These are phyloP conservation scores for Metopia argyrocephala DNA, from an alignment of 2,888 invertebrate species.

Conservation along the genomic window DNA sequence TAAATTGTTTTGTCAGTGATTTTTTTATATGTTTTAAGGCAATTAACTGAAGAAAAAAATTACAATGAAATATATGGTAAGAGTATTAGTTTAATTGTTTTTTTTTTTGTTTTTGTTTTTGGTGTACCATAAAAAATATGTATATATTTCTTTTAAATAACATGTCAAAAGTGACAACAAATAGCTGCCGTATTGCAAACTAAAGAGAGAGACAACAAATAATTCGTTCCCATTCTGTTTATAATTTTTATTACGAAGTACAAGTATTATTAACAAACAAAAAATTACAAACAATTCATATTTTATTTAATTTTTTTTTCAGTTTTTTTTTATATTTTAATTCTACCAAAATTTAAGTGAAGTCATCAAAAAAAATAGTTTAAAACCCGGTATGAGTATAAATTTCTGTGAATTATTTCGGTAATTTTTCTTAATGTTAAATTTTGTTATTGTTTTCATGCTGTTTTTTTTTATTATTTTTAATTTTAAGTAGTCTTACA, in stretches of 20 bases:
- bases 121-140: not conserved
- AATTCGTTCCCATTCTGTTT: constrained; percentile 47
- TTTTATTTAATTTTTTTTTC: constrained; percentile 47
- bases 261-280: not conserved
- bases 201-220: constrained; percentile 13
- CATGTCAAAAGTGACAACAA: constrained; percentile 48
- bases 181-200: not conserved
- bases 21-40: constrained; percentile 19
- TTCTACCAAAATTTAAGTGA: constrained; percentile 70
- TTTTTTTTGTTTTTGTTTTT: not conserved
- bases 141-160: constrained; percentile 7
- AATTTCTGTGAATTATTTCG: constrained; percentile 66
- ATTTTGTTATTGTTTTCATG: constrained; percentile 36
- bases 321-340: constrained; percentile 36
- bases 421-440: constrained; percentile 49
- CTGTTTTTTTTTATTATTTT: constrained; percentile 30
- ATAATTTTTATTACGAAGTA: constrained; percentile 10
- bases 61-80: not conserved
- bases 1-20: not conserved
- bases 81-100: constrained; percentile 7
- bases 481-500: constrained; percentile 27
- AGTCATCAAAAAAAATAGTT: constrained; percentile 71
- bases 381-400: constrained; percentile 36
- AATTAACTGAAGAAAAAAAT: constrained; percentile 22
- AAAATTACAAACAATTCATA: constrained; percentile 46